Percentiles rank a stretch among this genome's conserved stretches.
Conservation (phyloP, 2,888 invertebrate genomes). For the Lydus trimaculatus region DNA sequence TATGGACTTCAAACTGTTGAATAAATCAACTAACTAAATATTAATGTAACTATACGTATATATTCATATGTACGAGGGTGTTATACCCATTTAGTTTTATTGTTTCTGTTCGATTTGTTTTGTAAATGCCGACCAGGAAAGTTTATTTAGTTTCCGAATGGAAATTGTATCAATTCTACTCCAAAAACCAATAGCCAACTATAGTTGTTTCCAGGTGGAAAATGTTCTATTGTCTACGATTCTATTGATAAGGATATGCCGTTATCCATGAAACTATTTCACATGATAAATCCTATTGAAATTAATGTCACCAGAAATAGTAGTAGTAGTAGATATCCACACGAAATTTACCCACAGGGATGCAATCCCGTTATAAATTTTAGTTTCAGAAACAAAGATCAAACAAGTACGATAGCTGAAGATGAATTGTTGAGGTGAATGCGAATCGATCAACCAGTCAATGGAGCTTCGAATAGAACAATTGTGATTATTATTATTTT, state of each 20-base stretch:
- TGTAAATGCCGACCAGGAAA: background rate
- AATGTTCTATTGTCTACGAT: background rate
- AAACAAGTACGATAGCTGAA: constrained; percentile 19
- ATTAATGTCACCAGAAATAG: background rate
- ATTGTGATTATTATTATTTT: background rate
- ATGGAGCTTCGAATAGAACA: background rate
- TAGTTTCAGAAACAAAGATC: background rate
- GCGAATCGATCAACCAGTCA: constrained; percentile 27
- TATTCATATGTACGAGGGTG: too few relatives aligned
- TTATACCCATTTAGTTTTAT: background rate
- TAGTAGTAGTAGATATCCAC: too few relatives aligned
- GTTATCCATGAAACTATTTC: background rate
- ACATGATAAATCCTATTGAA: background rate
- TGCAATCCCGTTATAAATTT: background rate
- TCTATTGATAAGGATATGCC: background rate
- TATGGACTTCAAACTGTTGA: background rate
- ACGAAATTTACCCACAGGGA: background rate
- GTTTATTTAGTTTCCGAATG: background rate
- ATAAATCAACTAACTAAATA: constrained; percentile 1
- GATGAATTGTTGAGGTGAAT: constrained; percentile 31
- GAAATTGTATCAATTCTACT: background rate
- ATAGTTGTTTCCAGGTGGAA: background rate
- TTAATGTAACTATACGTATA: background rate
- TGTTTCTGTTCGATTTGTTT: background rate
- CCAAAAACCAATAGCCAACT: background rate